Conservation (phyloP, 2,797 vertebrate species). For the Anabas testudineus region DNA sequence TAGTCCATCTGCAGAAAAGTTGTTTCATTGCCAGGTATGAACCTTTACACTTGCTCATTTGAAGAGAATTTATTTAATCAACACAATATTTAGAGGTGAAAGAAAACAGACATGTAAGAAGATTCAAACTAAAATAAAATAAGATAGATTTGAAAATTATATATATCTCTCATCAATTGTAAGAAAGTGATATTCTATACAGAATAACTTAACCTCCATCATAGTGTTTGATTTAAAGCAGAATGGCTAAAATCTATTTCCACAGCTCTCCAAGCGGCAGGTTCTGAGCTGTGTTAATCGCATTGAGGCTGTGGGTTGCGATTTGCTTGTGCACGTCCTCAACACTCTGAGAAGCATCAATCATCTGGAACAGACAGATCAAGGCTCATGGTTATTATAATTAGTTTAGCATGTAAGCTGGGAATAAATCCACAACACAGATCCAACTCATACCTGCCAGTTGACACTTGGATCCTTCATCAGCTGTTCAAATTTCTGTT, state of each 20-base stretch:
- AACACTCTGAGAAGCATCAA: constrained; percentile 88
- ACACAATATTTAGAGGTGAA: constrained; percentile 55
- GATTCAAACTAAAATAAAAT: constrained; percentile 64
- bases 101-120: constrained; percentile 65
- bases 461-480: constrained; percentile 88
- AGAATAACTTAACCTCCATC: not conserved
- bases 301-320: constrained; percentile 72
- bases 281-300: constrained; percentile 73
- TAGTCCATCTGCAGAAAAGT: constrained; percentile 65
- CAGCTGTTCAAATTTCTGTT: constrained; percentile 85
- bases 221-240: not conserved
- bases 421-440: not conserved
- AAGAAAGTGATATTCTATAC: not conserved
- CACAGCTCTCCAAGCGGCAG: constrained; percentile 88
- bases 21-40: constrained; percentile 70
- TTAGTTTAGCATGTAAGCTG: not conserved
- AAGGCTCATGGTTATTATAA: not conserved
- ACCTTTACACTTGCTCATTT: constrained; percentile 73
- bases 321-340: constrained; percentile 90
- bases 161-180: constrained; percentile 12
- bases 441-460: constrained; percentile 89
- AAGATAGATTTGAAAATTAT: constrained; percentile 39
- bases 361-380: constrained; percentile 69
- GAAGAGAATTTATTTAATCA: constrained; percentile 84
- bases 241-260: constrained; percentile 72